Conservation (phyloP, 2,797 vertebrate genomes). For the Hemibagrus guttatus region DNA sequence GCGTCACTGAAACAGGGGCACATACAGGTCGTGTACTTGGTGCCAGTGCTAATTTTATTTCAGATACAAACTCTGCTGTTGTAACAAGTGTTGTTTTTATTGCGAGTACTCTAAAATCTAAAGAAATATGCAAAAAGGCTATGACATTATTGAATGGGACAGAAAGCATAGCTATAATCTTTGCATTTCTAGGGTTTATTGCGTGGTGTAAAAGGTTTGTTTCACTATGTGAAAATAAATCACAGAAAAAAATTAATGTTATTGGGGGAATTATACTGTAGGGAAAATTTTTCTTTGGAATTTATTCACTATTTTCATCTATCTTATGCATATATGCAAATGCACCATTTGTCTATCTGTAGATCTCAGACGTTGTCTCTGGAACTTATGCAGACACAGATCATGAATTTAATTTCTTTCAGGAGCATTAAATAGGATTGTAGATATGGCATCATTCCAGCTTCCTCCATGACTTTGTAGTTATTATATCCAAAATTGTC, state of each 20-base stretch:
- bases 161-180: not conserved
- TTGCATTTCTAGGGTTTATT: not conserved
- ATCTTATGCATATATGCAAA: constrained; percentile 42
- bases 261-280: not conserved
- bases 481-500: constrained; percentile 18
- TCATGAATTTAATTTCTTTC: constrained; percentile 37
- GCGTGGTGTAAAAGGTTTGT: not conserved
- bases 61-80: constrained; percentile 17
- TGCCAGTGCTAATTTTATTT: constrained; percentile 57
- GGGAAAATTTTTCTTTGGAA: not conserved
- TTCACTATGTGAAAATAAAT: not conserved
- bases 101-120: not conserved
- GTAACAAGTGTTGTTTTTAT: not conserved
- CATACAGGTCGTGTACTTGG: constrained; percentile 45
- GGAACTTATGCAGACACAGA: constrained; percentile 26
- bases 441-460: not conserved
- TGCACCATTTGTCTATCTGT: constrained; percentile 31
- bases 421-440: not conserved
- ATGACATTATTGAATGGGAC: not conserved
- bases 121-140: not conserved
- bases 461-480: not conserved
- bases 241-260: not conserved
- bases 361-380: constrained; percentile 25
- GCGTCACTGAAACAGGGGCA: constrained; percentile 56
- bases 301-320: constrained; percentile 17